Conservation (phyloP, 37 sponge, comb jelly and placozoan species). For the Haliclona indistincta region DNA sequence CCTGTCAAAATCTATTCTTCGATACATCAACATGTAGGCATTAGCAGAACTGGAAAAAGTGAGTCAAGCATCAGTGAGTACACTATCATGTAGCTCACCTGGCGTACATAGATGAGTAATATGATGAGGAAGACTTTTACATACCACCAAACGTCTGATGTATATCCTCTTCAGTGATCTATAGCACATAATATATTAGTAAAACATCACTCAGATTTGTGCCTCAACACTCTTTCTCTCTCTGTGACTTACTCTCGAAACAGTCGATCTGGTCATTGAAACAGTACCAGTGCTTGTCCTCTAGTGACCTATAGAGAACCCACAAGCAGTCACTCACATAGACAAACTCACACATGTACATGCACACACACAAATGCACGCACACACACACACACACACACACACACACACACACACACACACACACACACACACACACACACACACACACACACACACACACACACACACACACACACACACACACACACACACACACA, state of each 20-base stretch:
- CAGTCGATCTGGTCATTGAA: slow-evolving; percentile 93
- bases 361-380: slow-evolving; percentile 46
- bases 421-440: slow-evolving; percentile 56
- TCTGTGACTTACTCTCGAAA: slow-evolving; percentile 54
- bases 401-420: slow-evolving; percentile 51
- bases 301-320: slow-evolving; percentile 67
- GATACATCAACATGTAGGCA: slow-evolving; percentile 98
- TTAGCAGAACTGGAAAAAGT: slow-evolving; percentile 94
- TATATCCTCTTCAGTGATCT: slow-evolving; percentile 69
- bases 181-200: background rate
- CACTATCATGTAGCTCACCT: no score
- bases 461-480: slow-evolving; percentile 40
- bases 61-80: no score
- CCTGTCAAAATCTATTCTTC: slow-evolving; percentile 42
- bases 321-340: no score
- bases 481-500: slow-evolving; percentile 42
- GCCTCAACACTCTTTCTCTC: no score
- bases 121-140: slow-evolving; percentile 42
- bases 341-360: no score
- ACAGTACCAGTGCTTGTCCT: slow-evolving; percentile 85
- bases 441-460: slow-evolving; percentile 51
- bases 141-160: slow-evolving; percentile 82
- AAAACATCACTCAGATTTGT: background rate
- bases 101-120: slow-evolving; percentile 77
- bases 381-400: slow-evolving; percentile 55